Evolutionary conservation across 23 tunicate species (phyloP).

Genomic region (Diplosoma virens): DNA sequence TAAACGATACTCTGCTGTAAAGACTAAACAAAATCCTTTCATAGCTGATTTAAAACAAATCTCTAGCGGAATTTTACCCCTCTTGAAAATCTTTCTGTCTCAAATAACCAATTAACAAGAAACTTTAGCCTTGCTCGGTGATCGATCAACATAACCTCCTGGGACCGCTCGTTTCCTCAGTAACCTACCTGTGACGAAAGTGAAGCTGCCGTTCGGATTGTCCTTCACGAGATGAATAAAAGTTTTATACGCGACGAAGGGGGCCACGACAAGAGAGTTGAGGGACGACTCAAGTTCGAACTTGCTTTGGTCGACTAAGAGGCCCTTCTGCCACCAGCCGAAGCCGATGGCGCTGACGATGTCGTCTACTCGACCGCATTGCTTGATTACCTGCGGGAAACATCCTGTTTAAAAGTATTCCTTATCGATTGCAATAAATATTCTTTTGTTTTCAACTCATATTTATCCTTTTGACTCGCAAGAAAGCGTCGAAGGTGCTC

Average conservation of each 20-base stretch:
- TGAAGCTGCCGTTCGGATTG: slow-evolving; percentile 54
- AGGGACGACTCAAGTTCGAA: slow-evolving; percentile 49
- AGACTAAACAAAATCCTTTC: no score
- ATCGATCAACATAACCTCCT: background rate
- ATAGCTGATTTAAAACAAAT: no score
- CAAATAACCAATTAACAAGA: no score
- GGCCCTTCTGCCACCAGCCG: slow-evolving; percentile 69
- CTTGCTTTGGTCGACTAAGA: slow-evolving; percentile 34
- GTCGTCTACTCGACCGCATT: slow-evolving; percentile 52
- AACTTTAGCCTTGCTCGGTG: background rate
- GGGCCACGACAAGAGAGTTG: slow-evolving; percentile 70
- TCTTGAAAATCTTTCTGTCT: no score
- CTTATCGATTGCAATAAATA: no score
- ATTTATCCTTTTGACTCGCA: no score
- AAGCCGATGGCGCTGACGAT: slow-evolving; percentile 78
- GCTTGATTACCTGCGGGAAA: slow-evolving; percentile 56
- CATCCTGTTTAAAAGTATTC: no score
- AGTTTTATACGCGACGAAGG: slow-evolving; percentile 79
- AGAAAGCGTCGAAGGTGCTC: no score
- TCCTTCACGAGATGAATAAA: slow-evolving; percentile 68
- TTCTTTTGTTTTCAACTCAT: no score
- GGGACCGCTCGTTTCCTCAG: background rate
- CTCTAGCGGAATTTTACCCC: no score
- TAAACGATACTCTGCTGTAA: no score
- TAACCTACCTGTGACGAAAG: slow-evolving; percentile 93